Conservation (phyloP, 2,797 vertebrate species). For the Meriones psammophilus region DNA sequence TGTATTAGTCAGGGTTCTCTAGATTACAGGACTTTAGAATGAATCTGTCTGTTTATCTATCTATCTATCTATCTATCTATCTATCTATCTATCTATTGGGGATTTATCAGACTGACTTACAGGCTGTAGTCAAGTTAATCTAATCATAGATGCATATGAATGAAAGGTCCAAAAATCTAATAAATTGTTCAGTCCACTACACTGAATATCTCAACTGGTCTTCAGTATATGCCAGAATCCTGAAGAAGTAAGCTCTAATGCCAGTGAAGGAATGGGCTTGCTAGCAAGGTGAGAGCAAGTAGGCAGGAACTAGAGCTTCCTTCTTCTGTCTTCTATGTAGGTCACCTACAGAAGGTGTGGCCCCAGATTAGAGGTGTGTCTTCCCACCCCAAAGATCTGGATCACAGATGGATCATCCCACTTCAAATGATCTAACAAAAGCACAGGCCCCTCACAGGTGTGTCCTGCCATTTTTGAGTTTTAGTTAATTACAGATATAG, state of each 20-base stretch:
- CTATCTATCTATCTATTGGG: neutral
- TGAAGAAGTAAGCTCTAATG: neutral
- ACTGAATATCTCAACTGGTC: neutral
- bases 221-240: neutral
- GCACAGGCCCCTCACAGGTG: neutral
- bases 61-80: neutral
- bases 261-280: neutral
- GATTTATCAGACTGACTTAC: neutral
- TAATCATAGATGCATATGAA: neutral
- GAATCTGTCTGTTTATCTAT: neutral
- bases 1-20: neutral
- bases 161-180: neutral
- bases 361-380: neutral
- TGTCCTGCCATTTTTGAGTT: neutral
- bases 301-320: neutral
- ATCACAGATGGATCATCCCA: neutral
- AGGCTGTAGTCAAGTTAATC: neutral
- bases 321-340: neutral
- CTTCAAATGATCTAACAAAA: neutral
- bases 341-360: neutral
- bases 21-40: neutral
- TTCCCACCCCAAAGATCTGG: neutral
- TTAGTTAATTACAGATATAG: neutral
- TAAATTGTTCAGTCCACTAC: neutral
- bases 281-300: neutral